Base-by-base conservation (phyloP, 2,797 vertebrate species). In the Tamandua tetradactyla region DNA sequence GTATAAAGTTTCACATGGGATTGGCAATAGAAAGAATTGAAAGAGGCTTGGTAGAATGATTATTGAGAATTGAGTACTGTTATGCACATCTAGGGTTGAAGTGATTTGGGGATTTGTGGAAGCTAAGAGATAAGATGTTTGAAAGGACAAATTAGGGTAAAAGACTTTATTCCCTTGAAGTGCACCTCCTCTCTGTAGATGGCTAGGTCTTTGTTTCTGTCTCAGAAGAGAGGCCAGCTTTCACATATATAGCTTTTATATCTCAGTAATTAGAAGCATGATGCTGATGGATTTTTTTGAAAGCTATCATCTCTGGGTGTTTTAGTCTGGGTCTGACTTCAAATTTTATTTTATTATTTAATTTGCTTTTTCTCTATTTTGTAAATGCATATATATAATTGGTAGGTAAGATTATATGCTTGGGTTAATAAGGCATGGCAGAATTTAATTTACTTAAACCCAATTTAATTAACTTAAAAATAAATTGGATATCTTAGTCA, bases 301-400 rank as follows among this genome's bases (percentile, higher is more conserved):
- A 55, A 66, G n/a, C 9, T 47, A 18, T 80, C 37, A 32, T 42
- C 5, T 95, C 55, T 62, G 5, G 94, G 76, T 71, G 20, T 55
- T 89, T 93, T 84, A 15, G 11, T 8, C 9, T 57, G 4, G 12
- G 2, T 59, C 3, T 76, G 69, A 72, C 72, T 93, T 44, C 22
- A 81, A n/a, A 79, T 75, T 86, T 87, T 61, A 71, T 84, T 90
- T 81, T 94, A 37, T 80, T 87, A 72, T 74, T 88, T 95, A 85
- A 52, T 91, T 96, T 94, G 23, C 10, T 64, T 91, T 74, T 75
- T 72, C 91, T 93, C 69, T 71, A 42, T 30, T 82, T 62, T 93
- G 52, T 1, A 79, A 81, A 62, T 49, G 7, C 40, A 78, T 27
- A 7, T 57, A 44, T 44, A 0, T 64, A 79, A 32, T 37, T 64